Evolutionary conservation across 2,888 invertebrate genomes (phyloP).

Genomic region (Platycheirus albimanus): DNA sequence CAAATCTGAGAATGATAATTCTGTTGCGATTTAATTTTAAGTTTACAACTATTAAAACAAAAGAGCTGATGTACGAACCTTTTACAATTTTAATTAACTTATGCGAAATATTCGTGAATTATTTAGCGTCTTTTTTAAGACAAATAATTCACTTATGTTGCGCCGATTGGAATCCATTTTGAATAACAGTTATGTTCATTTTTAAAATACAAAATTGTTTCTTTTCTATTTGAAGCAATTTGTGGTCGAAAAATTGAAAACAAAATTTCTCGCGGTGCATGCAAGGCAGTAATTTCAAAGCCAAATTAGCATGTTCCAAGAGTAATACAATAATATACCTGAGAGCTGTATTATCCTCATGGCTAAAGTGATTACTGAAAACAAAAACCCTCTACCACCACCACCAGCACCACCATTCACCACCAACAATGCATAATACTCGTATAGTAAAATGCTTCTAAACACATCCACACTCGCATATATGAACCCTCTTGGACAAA

Average conservation of each 20-base stretch:
- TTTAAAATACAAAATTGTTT: too few relatives aligned
- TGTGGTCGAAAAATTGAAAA: too few relatives aligned
- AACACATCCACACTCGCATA: background rate
- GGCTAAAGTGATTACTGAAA: conserved; percentile 66
- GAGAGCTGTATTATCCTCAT: conserved; percentile 62
- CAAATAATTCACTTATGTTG: too few relatives aligned
- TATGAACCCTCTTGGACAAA: conserved; percentile 5
- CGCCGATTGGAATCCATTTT: too few relatives aligned
- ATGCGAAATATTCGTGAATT: too few relatives aligned
- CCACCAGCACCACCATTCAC: conserved; percentile 4
- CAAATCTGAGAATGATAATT: background rate
- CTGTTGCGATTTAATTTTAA: background rate
- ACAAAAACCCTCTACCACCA: conserved; percentile 43
- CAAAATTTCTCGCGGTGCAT: conserved; percentile 43
- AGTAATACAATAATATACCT: conserved; percentile 48
- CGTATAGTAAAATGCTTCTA: conserved; percentile 12
- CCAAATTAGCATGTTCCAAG: conserved; percentile 63
- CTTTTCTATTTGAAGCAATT: too few relatives aligned
- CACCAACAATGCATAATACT: conserved; percentile 11
- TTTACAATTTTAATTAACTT: background rate
- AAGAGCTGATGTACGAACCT: conserved; percentile 15
- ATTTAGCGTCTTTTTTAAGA: too few relatives aligned
- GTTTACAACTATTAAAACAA: background rate
- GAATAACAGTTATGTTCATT: too few relatives aligned
- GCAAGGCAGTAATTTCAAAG: conserved; percentile 24